Evolutionary conservation across 2,888 invertebrate genomes (phyloP), one percentile per base, ranked within the genome.

Genomic region (Drosophila longiperda): DNA sequence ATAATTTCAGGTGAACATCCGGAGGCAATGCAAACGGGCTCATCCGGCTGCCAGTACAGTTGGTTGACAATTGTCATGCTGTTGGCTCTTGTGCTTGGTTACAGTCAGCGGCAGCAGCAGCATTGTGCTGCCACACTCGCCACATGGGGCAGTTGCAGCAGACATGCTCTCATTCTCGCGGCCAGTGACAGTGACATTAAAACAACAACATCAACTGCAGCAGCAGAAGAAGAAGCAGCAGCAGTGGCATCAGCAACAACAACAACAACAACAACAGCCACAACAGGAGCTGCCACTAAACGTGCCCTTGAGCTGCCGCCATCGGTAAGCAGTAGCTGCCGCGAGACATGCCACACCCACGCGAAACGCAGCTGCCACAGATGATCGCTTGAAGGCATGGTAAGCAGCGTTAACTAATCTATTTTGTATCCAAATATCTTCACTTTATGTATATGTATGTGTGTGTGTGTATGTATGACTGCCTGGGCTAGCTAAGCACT

Each of bases 1-100:
- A 92, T 93, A 84, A 93, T 93, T 93, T 92, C 93, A 93, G 93
- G 93, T 92, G 93, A 93, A 93, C 93, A 93, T 91, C 93, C 93
- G 79, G 93, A 93, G 87, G 93, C 93, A 72, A 93, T 93, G 93
- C 93, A 93, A 92, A 93, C 93, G 76, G 93, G 93, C 75, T 92
- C 93, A 85, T 92, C 93, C 82, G 93, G 93, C 62, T 93, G 93
- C 84, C 92, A 91, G 86, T 92, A 92, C 81, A 93, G 91, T 90
- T 93, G 93, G 93, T 77, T 91, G 63, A 91, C 91, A 80, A 93
- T 93, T 78, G 88, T 89, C 70, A 74, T 92, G 77, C 91, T 92
- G 59, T 82, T 92, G 60, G 72, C 80, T 54, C 82, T 91, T 32
- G 87, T 93, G 66, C 82, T 92, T 20, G 90, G 89, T 79, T 92